Evolutionary conservation across 1,140 invertebrate species (phyloP), one percentile per base, ranked within the genome.

Genomic region (Pseudachorutes palmiensis): DNA sequence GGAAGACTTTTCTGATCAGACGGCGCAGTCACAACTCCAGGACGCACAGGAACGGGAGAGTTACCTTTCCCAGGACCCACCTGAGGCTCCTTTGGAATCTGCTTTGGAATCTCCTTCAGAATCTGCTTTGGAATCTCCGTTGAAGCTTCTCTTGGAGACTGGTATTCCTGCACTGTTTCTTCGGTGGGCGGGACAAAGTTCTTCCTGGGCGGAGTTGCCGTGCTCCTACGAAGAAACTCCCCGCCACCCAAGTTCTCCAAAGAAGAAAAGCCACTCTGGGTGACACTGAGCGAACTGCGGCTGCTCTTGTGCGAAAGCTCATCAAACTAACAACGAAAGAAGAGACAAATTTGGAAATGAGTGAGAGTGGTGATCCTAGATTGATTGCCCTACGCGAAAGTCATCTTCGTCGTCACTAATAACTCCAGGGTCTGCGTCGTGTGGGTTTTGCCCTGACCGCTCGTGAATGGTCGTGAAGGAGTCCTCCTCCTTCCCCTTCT

Each of bases 371-470:
- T 66, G 29, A 48, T 55, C 9, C 63, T 49, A 63, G 12, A 68
- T 49, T 3, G 58, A 28, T n/a, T 64, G 12, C 75, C 74, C 79
- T 77, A 85, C 83, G 58, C 87, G 85, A 79, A 92, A 92, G 76
- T 92, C 90, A 78, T 92, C 90, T 60, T 91, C 89, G 74, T 89
- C 89, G 76, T 92, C 90, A 79, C 89, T 92, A 2, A 92, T 90
- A 51, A 92, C 90, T 48, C 89, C 91, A n/a, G 89, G 90, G 80
- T 91, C 90, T 22, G 88, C 88, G 77, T 91, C 87, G 45, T 85
- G 87, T 31, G 81, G 79, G 60, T 82, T 81, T 75, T 88, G 87
- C 75, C 81, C 82, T 68, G 79, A 62, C 49, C 65, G 65, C 28
- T 71, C 72, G 14, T 66, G 67, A 59, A 74, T 71, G 12, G 68